These are phyloP conservation scores for Pristionchus entomophagus DNA, from an alignment of 2,888 invertebrate genomes.

Conservation along the genomic window DNA sequence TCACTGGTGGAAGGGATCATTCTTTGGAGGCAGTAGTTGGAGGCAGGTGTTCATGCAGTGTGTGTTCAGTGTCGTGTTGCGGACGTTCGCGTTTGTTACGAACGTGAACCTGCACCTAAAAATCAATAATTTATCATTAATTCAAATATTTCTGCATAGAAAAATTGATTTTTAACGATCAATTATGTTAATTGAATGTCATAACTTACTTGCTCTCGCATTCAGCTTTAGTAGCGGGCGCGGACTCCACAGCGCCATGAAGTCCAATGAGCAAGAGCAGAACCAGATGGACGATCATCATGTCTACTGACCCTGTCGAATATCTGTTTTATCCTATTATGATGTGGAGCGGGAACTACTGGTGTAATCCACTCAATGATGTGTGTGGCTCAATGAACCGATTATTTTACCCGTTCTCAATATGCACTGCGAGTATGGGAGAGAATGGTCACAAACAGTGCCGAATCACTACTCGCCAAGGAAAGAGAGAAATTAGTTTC, in stretches of 20 bases:
- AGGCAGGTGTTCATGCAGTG: not conserved
- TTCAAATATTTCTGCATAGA: not conserved
- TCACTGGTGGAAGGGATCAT: too few species aligned
- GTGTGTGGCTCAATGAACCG: not conserved
- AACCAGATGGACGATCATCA: not conserved
- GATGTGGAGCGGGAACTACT: not conserved
- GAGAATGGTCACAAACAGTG: too few species aligned
- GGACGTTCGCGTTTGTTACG: not conserved
- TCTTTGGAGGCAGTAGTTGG: not conserved
- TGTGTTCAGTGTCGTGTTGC: not conserved
- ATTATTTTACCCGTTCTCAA: not conserved
- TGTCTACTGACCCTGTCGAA: not conserved
- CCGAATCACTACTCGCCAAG: too few species aligned
- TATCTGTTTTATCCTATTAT: not conserved
- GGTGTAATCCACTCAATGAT: not conserved
- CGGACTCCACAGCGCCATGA: not conserved
- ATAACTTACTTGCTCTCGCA: not conserved
- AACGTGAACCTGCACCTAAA: not conserved
- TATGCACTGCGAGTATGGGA: not conserved
- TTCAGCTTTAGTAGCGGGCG: not conserved
- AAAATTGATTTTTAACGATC: not conserved
- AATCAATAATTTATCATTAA: not conserved
- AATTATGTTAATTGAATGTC: not conserved
- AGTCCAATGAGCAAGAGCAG: not conserved
- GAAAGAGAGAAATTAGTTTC: too few species aligned